Evolutionary conservation across 1,140 invertebrate species (phyloP), one percentile per base, ranked within the genome.

Genomic region (Rhyacophila brunnea): DNA sequence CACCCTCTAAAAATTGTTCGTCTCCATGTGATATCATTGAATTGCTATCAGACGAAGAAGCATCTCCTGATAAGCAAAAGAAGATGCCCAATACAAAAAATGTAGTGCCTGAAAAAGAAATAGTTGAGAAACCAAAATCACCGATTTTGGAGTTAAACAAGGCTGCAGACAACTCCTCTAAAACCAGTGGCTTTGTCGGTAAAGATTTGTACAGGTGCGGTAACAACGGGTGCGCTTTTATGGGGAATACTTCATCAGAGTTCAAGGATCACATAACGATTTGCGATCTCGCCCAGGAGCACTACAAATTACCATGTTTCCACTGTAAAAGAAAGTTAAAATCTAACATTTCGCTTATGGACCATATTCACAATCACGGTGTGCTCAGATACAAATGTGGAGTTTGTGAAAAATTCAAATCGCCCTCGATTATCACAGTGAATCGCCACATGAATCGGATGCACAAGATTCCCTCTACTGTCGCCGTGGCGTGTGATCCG

Each of bases 301-400:
- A 62, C 2, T 48, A 35, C 6, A 52, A 62, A 2, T 65, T 60
- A 56, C 74, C 13, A 42, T 87, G 85, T 66, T 70, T 69, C 2
- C 82, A 84, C 62, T 84, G 82, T 53, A 68, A 70, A 75, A 64
- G 80, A 79, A 38, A 75, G 77, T 67, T 70, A 78, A 58, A 78
- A 73, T 59, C 61, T 36, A 20, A 60, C 7, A 53, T 44, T 43
- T 65, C 36, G 50, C 64, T 73, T 18, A 42, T 68, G n/a, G 68
- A 72, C 32, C 71, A 72, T 63, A 65, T 74, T 19, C 68, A 70
- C 18, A 71, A 73, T 19, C 80, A 74, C 23, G 71, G 81, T 0
- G 69, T 77, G 34, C 64, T 70, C 14, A 71, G 75, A 57, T 77
- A 66, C 56, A 54, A 57, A 42, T 70, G 69, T 34, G 60, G 50